Base-by-base conservation (phyloP, 1,140 invertebrate genomes). In the Phymorhynchus buccinoides region DNA sequence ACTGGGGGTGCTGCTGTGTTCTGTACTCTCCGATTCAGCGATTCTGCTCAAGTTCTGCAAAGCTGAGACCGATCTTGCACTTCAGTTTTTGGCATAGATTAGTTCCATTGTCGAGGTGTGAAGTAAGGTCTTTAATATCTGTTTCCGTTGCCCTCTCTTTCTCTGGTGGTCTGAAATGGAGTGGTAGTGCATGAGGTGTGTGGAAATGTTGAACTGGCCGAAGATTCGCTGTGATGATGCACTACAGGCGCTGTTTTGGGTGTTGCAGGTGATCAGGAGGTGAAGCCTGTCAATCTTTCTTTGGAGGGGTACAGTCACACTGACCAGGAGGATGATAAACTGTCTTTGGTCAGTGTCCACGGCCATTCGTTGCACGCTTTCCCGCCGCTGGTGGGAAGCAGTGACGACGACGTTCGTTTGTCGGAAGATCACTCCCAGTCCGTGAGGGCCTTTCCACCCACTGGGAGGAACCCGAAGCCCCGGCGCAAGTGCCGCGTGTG, bases 381-480 rank as follows among this genome's bases (percentile, higher is more conserved):
- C 37, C 73, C 37, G 9, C 18, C 73, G 0, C 18, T 39, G 0
- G 37, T 75, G 3, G 37, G 73, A 12, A 39, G 18, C 37, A 41
- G 18, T 75, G 73, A 75, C 42, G 73, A 75, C 73, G 73, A 75
- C 6, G 73, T 75, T 75, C 73, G 73, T 75, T 27, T 75, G 73
- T 37, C 37, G 14, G 32, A 75, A 22, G 73, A 75, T 75, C 73
- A 75, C 73, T 37, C 35, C 37, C 73, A 75, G 37, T 75, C 73
- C 3, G 37, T 75, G 18, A 12, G 35, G 73, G 73, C 73, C 35
- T 75, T 75, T 22, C 35, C 73, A 41, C 73, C 73, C 73, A 75
- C 73, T 3, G 37, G 14, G 32, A 75, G 41, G 37, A 75, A 75
- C 37, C 73, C 73, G 14, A 75, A 75, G 73, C 73, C 73, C 71